Percentiles rank a stretch among this genome's conserved stretches.
Evolutionary conservation across 53 echinoderm and acorn worm species (phyloP).

Genomic region (Astropecten irregularis): DNA sequence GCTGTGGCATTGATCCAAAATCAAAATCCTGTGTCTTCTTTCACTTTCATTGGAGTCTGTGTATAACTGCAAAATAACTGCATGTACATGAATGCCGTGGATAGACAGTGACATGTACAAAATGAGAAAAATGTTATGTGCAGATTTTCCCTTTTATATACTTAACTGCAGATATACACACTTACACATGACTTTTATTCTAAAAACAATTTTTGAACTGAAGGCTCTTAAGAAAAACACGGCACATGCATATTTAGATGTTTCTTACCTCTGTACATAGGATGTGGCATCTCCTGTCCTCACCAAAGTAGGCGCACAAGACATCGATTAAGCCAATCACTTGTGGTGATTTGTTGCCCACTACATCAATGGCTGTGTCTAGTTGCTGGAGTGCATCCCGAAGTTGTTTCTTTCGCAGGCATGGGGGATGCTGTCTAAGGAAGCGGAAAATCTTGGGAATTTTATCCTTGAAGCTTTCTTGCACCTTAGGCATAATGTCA

Average conservation of each 20-base stretch:
- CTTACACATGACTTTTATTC: not conserved
- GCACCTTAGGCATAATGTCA: conserved; percentile 43
- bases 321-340: conserved; percentile 41
- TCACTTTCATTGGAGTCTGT: too few species aligned
- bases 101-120: not conserved
- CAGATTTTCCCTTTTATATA: not conserved
- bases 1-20: too few species aligned
- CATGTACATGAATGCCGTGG: not conserved
- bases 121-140: not conserved
- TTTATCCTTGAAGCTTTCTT: conserved; percentile 41
- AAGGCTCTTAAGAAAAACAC: not conserved
- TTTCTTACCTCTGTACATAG: conserved; percentile 17
- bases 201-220: not conserved
- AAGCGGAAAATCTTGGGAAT: conserved; percentile 44
- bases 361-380: conserved; percentile 19
- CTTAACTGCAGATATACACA: not conserved
- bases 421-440: conserved; percentile 25
- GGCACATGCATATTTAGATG: not conserved
- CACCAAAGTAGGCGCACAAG: conserved; percentile 54
- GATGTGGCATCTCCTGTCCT: conserved; percentile 38
- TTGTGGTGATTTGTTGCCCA: conserved; percentile 37
- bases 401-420: conserved; percentile 7
- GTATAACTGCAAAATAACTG: too few species aligned
- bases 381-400: not conserved
- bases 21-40: too few species aligned